Percentiles rank a stretch among this genome's conserved stretches.
Evolutionary conservation across 2,888 invertebrate species (phyloP).

Genomic region (Nyleta sp.): DNA sequence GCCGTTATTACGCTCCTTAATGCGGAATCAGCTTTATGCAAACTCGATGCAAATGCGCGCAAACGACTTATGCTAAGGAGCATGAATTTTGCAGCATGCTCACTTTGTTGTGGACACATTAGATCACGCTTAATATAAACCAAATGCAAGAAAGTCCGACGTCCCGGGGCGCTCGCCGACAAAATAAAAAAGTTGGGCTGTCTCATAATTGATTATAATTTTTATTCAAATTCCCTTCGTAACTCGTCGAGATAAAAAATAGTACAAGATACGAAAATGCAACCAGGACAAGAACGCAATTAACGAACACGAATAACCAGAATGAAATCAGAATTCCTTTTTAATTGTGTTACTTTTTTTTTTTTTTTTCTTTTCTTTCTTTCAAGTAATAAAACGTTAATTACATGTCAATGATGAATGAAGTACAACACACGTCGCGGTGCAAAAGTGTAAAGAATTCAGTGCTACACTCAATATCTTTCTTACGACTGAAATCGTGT

Average conservation of each 20-base stretch:
- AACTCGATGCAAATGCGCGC: constrained; percentile 6
- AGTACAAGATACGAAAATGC: constrained; percentile 60
- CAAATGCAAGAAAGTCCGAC: constrained; percentile 1
- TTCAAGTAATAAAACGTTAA: constrained; percentile 81
- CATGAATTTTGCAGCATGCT: constrained; percentile 15
- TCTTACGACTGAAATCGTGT: constrained; percentile 77
- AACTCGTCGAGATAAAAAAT: constrained; percentile 54
- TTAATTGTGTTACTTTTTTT: constrained; percentile 72
- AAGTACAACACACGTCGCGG: constrained; percentile 82
- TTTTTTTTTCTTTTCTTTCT: constrained; percentile 10
- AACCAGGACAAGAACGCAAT: constrained; percentile 57
- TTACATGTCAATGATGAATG: constrained; percentile 80
- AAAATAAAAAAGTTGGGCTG: constrained; percentile 4
- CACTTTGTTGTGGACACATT: constrained; percentile 19
- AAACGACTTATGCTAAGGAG: constrained; percentile 24
- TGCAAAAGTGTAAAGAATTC: constrained; percentile 82
- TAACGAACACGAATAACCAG: constrained; percentile 45
- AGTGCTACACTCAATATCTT: constrained; percentile 82
- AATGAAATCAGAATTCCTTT: constrained; percentile 75
- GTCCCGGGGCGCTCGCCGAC: no score
- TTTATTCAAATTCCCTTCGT: constrained; percentile 58
- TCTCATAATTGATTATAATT: constrained; percentile 59
- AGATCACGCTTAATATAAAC: constrained; percentile 4
- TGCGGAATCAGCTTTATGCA: constrained; percentile 40
- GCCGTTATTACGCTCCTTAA: constrained; percentile 24